Base-by-base conservation (phyloP, 2,797 vertebrate genomes). In the Bovichtus variegatus region DNA sequence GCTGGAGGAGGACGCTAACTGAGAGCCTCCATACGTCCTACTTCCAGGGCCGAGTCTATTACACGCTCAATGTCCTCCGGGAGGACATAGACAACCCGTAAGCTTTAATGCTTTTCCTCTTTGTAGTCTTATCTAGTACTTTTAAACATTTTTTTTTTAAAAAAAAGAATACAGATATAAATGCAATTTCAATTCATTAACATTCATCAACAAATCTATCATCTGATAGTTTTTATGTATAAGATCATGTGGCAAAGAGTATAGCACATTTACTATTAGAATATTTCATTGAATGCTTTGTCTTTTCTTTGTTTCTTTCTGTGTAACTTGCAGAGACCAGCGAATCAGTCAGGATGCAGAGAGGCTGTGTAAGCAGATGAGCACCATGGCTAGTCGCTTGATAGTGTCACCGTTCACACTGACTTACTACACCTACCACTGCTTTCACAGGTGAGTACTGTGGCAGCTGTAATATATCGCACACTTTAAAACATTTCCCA, bases 261-360 rank as follows among this genome's bases (percentile, higher is more conserved):
- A 12, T 57, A 57, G 7, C 31, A 16, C 51, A 51, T 19, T 31
- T 54, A 31, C n/a, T 49, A 11, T 65, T 19, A 0, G 15, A 47
- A 31, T 29, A 43, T 72, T 23, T 21, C 9, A 16, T 25, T 29
- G 10, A 5, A 21, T 29, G 3, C 0, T 38, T 19, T 40, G 0
- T 40, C 13, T 34, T 65, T 27, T 58, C 16, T 27, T 2, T 62
- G 18, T 63, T 25, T 74, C 18, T 29, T 5, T 69, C 2, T 68
- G 29, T 75, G 15, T 73, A 10, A 49, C 40, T 15, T 18, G 3
- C 87, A 99, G 98, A 77, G 98, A 99, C 91, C 98, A 99, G 94
- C 94, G 98, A 9, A 99, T 99, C 93, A 99, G 97, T 91, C 98
- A 99, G 92, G 98, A 99, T 5, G 94, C 95, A 53, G 98, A 99